These are phyloP conservation scores for Gopherus evgoodei DNA, from an alignment of 2,113 vertebrate genomes.

Conservation along the genomic window DNA sequence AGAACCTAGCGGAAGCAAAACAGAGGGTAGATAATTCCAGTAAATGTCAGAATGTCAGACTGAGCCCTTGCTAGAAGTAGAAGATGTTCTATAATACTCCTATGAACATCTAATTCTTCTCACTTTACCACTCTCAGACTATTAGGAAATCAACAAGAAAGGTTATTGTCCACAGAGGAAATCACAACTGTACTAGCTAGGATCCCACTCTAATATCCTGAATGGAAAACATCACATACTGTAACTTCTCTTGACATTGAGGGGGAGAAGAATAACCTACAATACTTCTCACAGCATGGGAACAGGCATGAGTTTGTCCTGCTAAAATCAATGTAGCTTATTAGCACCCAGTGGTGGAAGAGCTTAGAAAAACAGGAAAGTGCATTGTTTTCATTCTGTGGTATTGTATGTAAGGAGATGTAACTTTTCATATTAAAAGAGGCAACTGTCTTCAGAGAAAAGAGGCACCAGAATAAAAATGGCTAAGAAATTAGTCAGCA, in stretches of 20 bases:
- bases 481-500: rapidly evolving
- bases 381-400: background rate
- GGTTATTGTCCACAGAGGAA: conserved; percentile 8
- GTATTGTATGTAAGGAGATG: background rate
- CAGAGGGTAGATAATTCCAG: background rate
- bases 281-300: background rate
- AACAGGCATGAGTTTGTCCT: background rate
- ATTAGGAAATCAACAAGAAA: conserved; percentile 41
- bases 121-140: background rate
- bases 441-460: background rate
- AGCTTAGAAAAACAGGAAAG: background rate
- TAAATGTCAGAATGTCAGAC: conserved; percentile 24
- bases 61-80: rapidly evolving
- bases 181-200: background rate
- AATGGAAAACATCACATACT: background rate
- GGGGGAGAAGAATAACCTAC: background rate
- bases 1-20: conserved; percentile 34
- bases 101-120: background rate
- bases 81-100: background rate
- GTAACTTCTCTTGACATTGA: background rate
- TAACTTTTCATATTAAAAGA: background rate
- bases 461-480: background rate
- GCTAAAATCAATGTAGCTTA: background rate
- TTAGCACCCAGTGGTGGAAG: background rate
- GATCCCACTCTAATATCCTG: background rate